Evolutionary conservation across 2,113 vertebrate species (phyloP).

Genomic region (Struthidea cinerea): DNA sequence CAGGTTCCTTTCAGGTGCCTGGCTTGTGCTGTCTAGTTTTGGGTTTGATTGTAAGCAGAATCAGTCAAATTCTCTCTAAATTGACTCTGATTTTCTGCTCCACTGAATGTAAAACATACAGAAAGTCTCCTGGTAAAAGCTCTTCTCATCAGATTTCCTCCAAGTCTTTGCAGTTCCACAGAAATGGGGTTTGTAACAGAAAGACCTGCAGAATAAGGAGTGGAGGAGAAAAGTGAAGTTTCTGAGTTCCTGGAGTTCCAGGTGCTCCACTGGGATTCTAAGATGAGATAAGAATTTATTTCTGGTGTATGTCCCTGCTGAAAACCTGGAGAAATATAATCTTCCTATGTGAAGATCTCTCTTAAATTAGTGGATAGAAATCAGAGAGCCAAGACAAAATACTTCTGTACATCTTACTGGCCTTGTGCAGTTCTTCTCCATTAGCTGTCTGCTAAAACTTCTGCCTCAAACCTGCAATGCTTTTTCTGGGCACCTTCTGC

Average conservation of each 20-base stretch:
- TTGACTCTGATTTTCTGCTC: constrained; percentile 10
- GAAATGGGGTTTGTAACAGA: neutral
- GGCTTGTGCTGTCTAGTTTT: neutral
- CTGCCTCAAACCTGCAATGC: rapidly evolving
- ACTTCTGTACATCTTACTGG: neutral
- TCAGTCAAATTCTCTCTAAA: constrained; percentile 5
- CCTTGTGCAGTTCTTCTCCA: neutral
- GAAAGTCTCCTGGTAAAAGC: neutral
- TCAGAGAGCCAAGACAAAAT: neutral
- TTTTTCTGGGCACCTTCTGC: neutral
- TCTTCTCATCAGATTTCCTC: neutral
- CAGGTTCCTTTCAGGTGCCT: neutral
- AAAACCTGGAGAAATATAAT: neutral
- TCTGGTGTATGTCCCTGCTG: neutral
- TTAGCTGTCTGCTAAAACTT: neutral
- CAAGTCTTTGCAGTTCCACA: neutral
- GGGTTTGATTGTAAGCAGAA: neutral
- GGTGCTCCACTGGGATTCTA: neutral
- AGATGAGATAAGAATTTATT: neutral
- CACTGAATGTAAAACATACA: neutral
- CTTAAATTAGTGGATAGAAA: neutral
- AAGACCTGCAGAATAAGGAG: neutral
- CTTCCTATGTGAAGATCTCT: neutral
- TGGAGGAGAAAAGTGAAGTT: neutral
- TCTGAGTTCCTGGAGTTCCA: neutral